phyloP scores from a whole-genome alignment of 2,888 invertebrate species.

The Lithosia quadra region DNA sequence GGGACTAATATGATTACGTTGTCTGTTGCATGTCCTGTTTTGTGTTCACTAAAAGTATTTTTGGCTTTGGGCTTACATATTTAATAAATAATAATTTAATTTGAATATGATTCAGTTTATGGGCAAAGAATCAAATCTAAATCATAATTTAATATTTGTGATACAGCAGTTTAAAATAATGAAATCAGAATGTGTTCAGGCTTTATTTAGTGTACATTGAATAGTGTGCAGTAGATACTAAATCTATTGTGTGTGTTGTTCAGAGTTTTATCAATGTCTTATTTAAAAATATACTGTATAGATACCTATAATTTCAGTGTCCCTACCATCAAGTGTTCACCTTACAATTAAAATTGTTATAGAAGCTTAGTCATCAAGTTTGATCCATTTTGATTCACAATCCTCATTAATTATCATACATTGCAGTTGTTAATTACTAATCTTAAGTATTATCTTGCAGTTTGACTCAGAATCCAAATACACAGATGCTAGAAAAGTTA shows the following conservation, averaged over 20 bases:
- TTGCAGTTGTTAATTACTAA: neutral
- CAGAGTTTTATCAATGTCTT: neutral
- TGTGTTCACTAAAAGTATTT: slow-evolving; percentile 13
- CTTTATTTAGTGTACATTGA: neutral
- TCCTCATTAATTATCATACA: neutral
- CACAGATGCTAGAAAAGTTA: slow-evolving; percentile 71
- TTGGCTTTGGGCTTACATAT: slow-evolving; percentile 1
- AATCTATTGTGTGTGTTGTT: neutral
- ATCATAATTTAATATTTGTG: neutral
- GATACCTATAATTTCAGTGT: slow-evolving; percentile 21
- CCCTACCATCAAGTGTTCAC: slow-evolving; percentile 30
- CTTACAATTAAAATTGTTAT: slow-evolving; percentile 14
- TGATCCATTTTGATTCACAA: slow-evolving; percentile 61
- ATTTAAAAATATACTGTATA: neutral
- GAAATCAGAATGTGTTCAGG: neutral
- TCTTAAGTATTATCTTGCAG: slow-evolving; percentile 60
- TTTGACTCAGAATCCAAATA: slow-evolving; percentile 69
- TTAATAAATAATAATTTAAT: neutral
- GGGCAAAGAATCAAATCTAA: neutral
- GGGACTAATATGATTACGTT: slow-evolving; percentile 12
- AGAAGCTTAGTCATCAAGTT: slow-evolving; percentile 63
- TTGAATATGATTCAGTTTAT: neutral
- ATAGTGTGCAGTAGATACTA: neutral
- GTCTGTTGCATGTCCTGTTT: slow-evolving; percentile 19
- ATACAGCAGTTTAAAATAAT: neutral